Percentiles rank a stretch among this genome's conserved stretches.
These are phyloP conservation scores for Lottia gigantea DNA, from an alignment of 2,888 invertebrate species.

Conservation along the genomic window DNA sequence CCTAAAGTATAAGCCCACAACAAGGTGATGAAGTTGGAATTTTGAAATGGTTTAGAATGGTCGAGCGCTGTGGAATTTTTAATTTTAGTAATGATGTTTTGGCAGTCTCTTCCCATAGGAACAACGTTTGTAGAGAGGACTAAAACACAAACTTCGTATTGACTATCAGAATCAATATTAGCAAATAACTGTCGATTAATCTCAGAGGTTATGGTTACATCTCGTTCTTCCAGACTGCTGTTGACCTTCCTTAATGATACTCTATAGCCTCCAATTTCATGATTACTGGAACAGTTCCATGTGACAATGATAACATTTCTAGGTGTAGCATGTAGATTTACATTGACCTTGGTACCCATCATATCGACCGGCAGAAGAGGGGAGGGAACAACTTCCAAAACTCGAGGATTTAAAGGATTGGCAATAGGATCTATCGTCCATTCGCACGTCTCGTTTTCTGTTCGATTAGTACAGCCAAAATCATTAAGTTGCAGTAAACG, in stretches of 20 bases:
- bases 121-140: conserved; percentile 20
- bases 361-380: conserved; percentile 24
- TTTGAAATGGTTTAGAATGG: not conserved
- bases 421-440: conserved; percentile 15
- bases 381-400: conserved; percentile 18
- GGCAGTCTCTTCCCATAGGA: conserved; percentile 26
- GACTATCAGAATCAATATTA: conserved; percentile 15
- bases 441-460: conserved; percentile 16
- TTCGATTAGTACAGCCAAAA: conserved; percentile 11
- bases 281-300: conserved; percentile 24
- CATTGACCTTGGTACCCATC: conserved; percentile 14
- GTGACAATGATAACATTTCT: conserved; percentile 13
- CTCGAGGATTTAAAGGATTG: conserved; percentile 7
- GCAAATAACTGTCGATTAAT: conserved; percentile 21
- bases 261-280: conserved; percentile 21
- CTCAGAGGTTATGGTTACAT: conserved; percentile 21
- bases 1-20: conserved; percentile 27
- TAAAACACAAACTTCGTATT: conserved; percentile 27
- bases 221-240: conserved; percentile 22
- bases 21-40: conserved; percentile 21
- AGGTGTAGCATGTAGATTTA: conserved; percentile 16
- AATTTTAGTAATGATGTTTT: not conserved
- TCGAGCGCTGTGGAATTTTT: conserved; percentile 9
- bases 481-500: conserved; percentile 14
- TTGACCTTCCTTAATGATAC: conserved; percentile 22